Percentiles rank a stretch among this genome's conserved stretches.
Conservation (phyloP, 2,113 vertebrate genomes). For the Campylorhamphus procurvoides region DNA sequence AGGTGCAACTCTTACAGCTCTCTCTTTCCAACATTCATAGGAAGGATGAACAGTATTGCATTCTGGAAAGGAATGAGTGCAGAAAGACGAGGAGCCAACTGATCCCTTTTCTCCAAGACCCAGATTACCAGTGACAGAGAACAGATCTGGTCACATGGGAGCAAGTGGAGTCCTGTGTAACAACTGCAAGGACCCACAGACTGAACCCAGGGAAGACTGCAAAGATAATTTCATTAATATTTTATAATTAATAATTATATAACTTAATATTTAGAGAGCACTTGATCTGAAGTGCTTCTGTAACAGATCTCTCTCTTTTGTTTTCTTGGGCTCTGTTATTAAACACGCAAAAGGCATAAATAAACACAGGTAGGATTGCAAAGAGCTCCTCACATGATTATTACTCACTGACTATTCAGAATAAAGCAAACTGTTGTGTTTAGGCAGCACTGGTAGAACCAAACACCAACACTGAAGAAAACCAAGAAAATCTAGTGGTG, state of each 20-base stretch:
- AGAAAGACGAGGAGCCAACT: background rate
- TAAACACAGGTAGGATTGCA: background rate
- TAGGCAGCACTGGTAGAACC: background rate
- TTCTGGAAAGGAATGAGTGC: background rate
- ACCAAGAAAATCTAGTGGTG: background rate
- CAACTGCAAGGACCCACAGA: background rate
- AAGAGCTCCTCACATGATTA: background rate
- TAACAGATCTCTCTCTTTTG: background rate
- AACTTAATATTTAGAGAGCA: background rate
- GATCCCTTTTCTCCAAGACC: background rate
- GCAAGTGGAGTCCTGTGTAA: fast-evolving
- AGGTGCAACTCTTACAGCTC: background rate
- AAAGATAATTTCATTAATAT: background rate
- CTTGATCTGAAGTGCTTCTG: background rate
- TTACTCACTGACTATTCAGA: background rate
- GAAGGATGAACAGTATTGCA: background rate
- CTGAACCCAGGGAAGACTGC: fast-evolving
- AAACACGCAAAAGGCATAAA: background rate
- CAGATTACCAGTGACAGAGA: background rate
- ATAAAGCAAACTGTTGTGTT: background rate
- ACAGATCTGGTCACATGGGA: background rate
- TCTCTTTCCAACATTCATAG: background rate
- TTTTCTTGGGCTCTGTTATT: background rate
- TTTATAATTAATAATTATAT: background rate
- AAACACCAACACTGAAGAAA: background rate